phyloP scores from a whole-genome alignment of 35 echinoderm and acorn worm genomes.

The Apostichopus parvimensis region DNA sequence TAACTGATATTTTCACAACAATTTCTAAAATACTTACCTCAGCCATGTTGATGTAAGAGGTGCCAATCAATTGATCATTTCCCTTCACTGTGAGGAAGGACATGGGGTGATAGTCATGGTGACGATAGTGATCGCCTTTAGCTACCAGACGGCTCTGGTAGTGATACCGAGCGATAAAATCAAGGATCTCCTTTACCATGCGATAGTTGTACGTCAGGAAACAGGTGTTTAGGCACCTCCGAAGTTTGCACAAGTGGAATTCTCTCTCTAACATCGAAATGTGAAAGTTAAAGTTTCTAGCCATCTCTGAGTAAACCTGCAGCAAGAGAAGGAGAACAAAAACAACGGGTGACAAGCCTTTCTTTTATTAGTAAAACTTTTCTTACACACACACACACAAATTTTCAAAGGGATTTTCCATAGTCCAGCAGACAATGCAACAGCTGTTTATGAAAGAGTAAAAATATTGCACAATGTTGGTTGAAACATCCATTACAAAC shows the following conservation, averaged over 20 bases:
- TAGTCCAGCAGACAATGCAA: too few relatives aligned
- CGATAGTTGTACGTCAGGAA: slow-evolving; percentile 77
- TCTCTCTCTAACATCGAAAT: slow-evolving; percentile 32
- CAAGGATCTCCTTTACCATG: slow-evolving; percentile 61
- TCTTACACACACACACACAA: too few relatives aligned
- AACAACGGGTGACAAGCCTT: background rate
- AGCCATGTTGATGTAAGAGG: slow-evolving; percentile 76
- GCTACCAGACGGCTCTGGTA: slow-evolving; percentile 56
- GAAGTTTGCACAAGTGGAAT: background rate
- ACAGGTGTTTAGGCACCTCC: background rate
- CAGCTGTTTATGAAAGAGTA: too few relatives aligned
- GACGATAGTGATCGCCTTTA: slow-evolving; percentile 8
- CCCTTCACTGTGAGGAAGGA: slow-evolving; percentile 70
- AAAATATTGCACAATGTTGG: too few relatives aligned
- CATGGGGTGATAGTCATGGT: slow-evolving; percentile 66
- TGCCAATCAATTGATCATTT: slow-evolving; percentile 55
- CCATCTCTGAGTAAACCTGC: slow-evolving; percentile 42
- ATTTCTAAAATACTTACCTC: slow-evolving; percentile 59
- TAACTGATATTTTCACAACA: background rate
- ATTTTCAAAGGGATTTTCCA: too few relatives aligned
- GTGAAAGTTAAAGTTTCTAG: slow-evolving; percentile 37
- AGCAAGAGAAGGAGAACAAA: background rate
- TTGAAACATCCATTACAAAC: too few relatives aligned
- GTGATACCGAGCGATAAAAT: slow-evolving; percentile 57
- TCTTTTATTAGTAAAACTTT: too few relatives aligned